phyloP scores from a whole-genome alignment of 2,797 vertebrate genomes.

The Lacerta bilineata region DNA sequence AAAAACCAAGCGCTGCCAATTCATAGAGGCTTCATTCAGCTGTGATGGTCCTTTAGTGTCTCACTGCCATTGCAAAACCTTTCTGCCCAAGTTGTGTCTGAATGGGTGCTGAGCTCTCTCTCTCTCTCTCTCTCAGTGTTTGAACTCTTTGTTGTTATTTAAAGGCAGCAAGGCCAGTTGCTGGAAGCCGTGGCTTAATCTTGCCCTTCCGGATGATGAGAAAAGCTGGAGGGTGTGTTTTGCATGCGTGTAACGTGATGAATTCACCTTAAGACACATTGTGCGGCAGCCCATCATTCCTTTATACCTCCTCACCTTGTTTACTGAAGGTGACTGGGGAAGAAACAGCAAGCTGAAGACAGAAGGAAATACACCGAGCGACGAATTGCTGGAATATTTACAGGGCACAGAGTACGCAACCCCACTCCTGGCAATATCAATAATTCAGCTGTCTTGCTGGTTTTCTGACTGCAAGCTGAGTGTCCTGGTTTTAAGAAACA shows the following conservation, averaged over 20 bases:
- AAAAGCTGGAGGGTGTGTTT: neutral
- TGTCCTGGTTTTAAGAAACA: slow-evolving; percentile 20
- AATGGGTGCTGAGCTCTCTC: neutral
- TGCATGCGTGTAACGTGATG: too few relatives aligned
- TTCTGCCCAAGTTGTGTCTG: neutral
- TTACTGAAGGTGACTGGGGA: neutral
- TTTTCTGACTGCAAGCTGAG: slow-evolving; percentile 10
- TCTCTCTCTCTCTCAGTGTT: too few relatives aligned
- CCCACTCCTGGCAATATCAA: slow-evolving; percentile 23
- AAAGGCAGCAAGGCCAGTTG: too few relatives aligned
- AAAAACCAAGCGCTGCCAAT: neutral
- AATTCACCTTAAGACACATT: neutral
- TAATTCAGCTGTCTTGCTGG: slow-evolving; percentile 32
- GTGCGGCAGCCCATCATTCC: neutral
- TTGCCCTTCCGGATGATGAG: neutral
- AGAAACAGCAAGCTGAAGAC: neutral
- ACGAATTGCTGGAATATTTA: slow-evolving; percentile 3
- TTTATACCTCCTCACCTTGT: neutral
- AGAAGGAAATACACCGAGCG: neutral
- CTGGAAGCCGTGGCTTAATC: neutral
- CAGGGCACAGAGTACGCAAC: neutral
- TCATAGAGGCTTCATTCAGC: neutral
- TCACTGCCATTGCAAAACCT: neutral
- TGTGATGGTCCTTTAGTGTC: neutral
- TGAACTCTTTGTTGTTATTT: too few relatives aligned